Evolutionary conservation across 2,888 invertebrate genomes (phyloP).

Genomic region (Leptopilina drosophilae): DNA sequence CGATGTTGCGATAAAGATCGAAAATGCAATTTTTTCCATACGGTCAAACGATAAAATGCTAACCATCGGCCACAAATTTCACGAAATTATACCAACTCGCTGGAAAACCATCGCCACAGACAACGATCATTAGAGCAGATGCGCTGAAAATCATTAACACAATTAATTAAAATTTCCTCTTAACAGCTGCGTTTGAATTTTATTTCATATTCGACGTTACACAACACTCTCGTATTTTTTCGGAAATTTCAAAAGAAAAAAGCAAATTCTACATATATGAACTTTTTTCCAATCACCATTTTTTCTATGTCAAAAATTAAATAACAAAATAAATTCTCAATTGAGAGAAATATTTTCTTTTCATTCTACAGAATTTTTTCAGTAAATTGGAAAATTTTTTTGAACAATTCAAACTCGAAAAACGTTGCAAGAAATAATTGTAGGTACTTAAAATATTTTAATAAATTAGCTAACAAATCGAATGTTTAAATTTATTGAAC

Average conservation of each 20-base stretch:
- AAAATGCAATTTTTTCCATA: constrained; percentile 12
- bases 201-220: neutral
- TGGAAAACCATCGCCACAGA: constrained; percentile 45
- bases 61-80: constrained; percentile 37
- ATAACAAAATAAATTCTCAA: too few species aligned
- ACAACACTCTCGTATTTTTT: neutral
- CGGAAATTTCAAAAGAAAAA: neutral
- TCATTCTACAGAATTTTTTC: too few species aligned
- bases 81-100: constrained; percentile 40
- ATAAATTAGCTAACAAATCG: too few species aligned
- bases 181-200: constrained; percentile 27
- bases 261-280: neutral
- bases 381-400: too few species aligned
- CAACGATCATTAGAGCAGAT: constrained; percentile 63
- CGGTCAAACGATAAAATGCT: constrained; percentile 7
- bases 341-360: too few species aligned
- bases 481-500: too few species aligned
- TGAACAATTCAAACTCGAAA: too few species aligned
- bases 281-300: neutral
- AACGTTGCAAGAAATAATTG: too few species aligned
- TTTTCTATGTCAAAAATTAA: neutral
- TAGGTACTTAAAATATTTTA: too few species aligned
- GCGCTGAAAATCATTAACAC: constrained; percentile 62
- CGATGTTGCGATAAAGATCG: constrained; percentile 19
- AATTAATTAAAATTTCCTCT: constrained; percentile 52